Evolutionary conservation across 1,140 invertebrate species (phyloP), one percentile per base, ranked within the genome.

Genomic region (Plutomurus gul): DNA sequence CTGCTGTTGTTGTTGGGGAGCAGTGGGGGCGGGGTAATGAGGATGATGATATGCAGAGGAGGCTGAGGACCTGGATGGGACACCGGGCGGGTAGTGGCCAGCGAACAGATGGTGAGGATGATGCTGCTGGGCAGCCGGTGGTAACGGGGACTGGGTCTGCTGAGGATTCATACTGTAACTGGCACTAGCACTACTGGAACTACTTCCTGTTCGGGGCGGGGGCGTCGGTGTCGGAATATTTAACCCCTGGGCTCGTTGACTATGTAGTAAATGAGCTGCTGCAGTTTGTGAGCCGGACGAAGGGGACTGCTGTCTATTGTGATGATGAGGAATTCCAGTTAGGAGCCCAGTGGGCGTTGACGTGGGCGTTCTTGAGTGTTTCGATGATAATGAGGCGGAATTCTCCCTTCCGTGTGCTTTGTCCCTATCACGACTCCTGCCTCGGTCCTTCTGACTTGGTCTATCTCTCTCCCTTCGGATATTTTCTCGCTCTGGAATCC

Each of bases 341-440:
- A 65, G 25, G 5, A 65, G 56, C 65, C 76, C 70, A 13, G 76
- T 72, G 7, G 76, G 70, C 11, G 70, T 74, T 56, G 77, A 71
- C 18, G 76, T 49, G 10, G 56, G 33, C 33, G 77, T 73, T 33
- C 46, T 70, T 18, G 70, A 72, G 30, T 72, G 39, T 40, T 39
- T 39, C 70, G 70, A 40, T 30, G 70, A 72, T 43, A 25, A 40
- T 43, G 8, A 47, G 10, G 73, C 39, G 13, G 60, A 78, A 71
- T 78, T 78, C 37, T 78, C 70, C n/a, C 72, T 25, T 47, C 46
- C 65, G 37, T 46, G 65, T 13, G 40, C 71, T 70, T 70, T 79
- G 37, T 65, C 72, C 37, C 37, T 43, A 49, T 75, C 30, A 76
- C 65, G 43, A 80, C 79, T 77, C 37, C 75, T 80, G 8, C 72